phyloP scores from a whole-genome alignment of 2,797 vertebrate species.

The Chaetodon trifasciatus region DNA sequence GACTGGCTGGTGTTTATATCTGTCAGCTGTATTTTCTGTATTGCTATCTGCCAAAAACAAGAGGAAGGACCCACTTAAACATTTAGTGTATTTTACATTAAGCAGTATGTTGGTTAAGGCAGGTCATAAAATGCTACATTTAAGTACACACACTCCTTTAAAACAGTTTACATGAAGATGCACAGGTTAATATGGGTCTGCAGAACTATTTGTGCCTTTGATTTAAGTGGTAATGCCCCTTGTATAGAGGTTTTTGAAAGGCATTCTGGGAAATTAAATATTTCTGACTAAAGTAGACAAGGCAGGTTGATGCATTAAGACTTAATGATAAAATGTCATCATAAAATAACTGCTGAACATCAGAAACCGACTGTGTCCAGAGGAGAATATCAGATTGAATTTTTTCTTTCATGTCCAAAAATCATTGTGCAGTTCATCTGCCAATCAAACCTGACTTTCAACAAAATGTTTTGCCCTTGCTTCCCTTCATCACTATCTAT shows the following conservation, averaged over 20 bases:
- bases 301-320: not conserved
- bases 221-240: not conserved
- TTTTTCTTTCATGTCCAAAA: not conserved
- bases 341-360: not conserved
- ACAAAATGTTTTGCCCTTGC: not conserved
- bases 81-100: not conserved
- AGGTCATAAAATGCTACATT: not conserved
- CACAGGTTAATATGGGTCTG: not conserved
- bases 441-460: not conserved
- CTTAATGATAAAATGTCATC: not conserved
- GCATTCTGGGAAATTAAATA: slow-evolving; percentile 20
- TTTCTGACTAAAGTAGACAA: not conserved
- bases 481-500: not conserved
- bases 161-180: not conserved
- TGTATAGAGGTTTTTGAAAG: slow-evolving; percentile 8
- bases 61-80: not conserved
- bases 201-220: not conserved
- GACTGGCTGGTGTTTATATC: not conserved
- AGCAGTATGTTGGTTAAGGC: not conserved
- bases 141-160: not conserved
- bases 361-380: not conserved
- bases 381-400: not conserved
- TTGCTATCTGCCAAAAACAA: not conserved
- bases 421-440: not conserved
- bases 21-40: not conserved